phyloP scores from a whole-genome alignment of 2,113 vertebrate genomes.

The Daboia siamensis region DNA sequence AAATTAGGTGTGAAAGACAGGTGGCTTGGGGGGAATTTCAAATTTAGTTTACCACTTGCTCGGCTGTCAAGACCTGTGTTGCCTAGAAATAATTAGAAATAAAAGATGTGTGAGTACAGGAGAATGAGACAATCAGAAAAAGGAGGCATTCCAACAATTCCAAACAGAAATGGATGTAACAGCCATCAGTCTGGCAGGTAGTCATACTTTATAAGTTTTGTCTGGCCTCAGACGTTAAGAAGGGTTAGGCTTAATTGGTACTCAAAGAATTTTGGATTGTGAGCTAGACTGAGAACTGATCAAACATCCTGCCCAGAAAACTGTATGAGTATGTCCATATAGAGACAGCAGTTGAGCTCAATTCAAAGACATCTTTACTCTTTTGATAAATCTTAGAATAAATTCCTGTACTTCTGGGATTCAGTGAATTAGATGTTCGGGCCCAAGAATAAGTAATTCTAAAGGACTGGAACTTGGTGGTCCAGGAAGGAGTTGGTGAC shows the following conservation, averaged over 20 bases:
- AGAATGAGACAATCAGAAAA: background rate
- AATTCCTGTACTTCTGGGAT: background rate
- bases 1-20: conserved; percentile 26
- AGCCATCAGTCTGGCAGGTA: background rate
- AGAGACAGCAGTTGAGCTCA: background rate
- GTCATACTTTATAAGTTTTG: background rate
- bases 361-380: background rate
- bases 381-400: background rate
- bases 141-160: background rate
- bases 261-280: background rate
- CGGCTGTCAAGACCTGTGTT: background rate
- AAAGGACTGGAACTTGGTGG: background rate
- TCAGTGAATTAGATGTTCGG: background rate
- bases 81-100: conserved; percentile 3
- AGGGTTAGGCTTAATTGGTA: background rate
- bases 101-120: background rate
- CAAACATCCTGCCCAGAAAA: background rate
- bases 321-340: background rate
- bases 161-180: background rate
- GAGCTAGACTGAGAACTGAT: background rate
- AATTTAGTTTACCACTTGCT: background rate
- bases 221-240: background rate
- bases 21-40: background rate
- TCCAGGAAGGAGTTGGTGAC: background rate
- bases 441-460: background rate